These are phyloP conservation scores for Labrus mixtus DNA, from an alignment of 2,113 vertebrate genomes.

Conservation along the genomic window DNA sequence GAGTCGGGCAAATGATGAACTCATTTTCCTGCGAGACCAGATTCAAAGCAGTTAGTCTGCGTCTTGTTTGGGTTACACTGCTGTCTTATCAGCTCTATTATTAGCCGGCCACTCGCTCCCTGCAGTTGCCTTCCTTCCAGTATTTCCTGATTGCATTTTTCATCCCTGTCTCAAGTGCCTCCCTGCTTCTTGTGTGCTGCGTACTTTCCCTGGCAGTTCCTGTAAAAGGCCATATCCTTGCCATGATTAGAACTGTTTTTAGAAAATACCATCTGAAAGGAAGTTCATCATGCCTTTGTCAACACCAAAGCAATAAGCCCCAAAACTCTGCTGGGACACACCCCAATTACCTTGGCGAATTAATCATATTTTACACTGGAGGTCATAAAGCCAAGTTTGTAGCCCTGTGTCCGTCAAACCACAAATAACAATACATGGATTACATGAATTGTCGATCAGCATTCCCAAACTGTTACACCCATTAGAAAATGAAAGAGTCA, in stretches of 20 bases:
- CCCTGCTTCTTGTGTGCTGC: conserved; percentile 46
- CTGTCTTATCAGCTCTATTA: conserved; percentile 79
- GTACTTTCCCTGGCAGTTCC: conserved; percentile 64
- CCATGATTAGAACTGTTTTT: conserved; percentile 56
- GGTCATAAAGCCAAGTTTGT: conserved; percentile 15
- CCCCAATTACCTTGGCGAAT: conserved; percentile 64
- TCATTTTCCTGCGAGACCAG: conserved; percentile 55
- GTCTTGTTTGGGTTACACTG: conserved; percentile 70
- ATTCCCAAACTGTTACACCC: conserved; percentile 31
- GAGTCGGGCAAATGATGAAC: conserved; percentile 49
- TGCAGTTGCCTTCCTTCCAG: conserved; percentile 77
- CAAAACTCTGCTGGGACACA: conserved; percentile 51
- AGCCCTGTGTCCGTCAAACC: conserved; percentile 37
- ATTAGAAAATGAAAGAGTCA: conserved; percentile 41
- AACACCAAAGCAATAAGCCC: conserved; percentile 43
- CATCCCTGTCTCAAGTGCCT: conserved; percentile 47
- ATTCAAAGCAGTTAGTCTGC: conserved; percentile 62
- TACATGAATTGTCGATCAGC: conserved; percentile 34
- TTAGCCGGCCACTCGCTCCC: conserved; percentile 71
- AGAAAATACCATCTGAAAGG: conserved; percentile 51
- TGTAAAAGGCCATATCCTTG: conserved; percentile 47
- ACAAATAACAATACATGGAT: conserved; percentile 37
- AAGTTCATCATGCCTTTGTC: conserved; percentile 48
- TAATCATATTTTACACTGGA: conserved; percentile 69
- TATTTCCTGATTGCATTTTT: conserved; percentile 79